Evolutionary conservation across 2,797 vertebrate species (phyloP), one percentile per base, ranked within the genome.

Genomic region (Ceryle rudis): DNA sequence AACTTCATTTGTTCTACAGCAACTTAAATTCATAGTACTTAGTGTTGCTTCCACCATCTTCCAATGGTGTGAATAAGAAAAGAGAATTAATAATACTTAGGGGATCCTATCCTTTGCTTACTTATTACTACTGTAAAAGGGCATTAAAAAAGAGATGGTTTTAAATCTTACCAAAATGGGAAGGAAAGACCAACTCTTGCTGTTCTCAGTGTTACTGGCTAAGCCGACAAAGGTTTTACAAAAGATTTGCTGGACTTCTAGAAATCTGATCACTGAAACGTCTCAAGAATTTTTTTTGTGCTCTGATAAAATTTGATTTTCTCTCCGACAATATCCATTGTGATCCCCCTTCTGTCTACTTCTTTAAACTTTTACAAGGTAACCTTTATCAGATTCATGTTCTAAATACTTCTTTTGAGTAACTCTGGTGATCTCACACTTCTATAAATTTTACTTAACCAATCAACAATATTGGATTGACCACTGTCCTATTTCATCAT

Each of bases 401-500:
- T 64, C 41, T 67, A 44, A 72, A 51, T 66, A 26, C 23, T 75
- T 49, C 33, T 67, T 26, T 71, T 52, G 8, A 83, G 29, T 65
- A 55, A 49, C 35, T 55, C 72, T 29, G 23, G 19, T 88, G 33
- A 57, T 72, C 47, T 87, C 47, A 82, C 33, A 44, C 16, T 62
- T 93, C 29, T 71, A 81, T 86, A 86, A 81, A 72, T 88, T 86
- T 93, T 90, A 57, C 29, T 86, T 90, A 58, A 67, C 12, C 11
- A 35, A 28, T 88, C 29, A 86, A 72, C 26, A 33, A 17, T 67
- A 73, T 74, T 88, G 33, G 49, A 90, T 83, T 62, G 23, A 51
- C 54, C 28, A 28, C 22, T 77, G 15, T 7, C 15, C 13, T 83
- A 18, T 69, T 95, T 88, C 35, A 66, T 61, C 37, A 42, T 74